These are phyloP conservation scores for Calidris pygmaea DNA, from an alignment of 2,113 vertebrate genomes.

Conservation along the genomic window DNA sequence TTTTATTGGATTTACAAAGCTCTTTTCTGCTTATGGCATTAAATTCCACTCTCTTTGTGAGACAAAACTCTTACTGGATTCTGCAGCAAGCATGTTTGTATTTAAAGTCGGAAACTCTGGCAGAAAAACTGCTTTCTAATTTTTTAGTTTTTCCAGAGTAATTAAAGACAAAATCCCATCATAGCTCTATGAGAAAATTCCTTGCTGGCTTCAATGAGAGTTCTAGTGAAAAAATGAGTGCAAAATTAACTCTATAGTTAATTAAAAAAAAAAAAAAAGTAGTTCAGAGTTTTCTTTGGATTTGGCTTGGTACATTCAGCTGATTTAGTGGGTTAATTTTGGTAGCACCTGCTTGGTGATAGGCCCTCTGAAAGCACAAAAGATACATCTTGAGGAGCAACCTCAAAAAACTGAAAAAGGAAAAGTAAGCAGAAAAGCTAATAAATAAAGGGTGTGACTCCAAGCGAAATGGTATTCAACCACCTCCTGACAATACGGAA, in stretches of 20 bases:
- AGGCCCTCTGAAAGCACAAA: neutral
- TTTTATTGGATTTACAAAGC: constrained; percentile 16
- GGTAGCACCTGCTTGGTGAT: neutral
- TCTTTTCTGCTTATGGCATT: neutral
- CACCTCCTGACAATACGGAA: neutral
- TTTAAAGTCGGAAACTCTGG: neutral
- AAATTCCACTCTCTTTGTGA: neutral
- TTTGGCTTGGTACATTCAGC: neutral
- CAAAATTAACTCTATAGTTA: neutral
- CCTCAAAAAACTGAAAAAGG: neutral
- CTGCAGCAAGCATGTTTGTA: neutral
- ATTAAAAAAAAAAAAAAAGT: neutral
- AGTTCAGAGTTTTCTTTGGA: neutral
- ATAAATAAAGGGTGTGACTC: neutral
- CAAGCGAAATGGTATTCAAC: neutral
- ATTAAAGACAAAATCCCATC: neutral
- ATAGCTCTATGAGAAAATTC: neutral
- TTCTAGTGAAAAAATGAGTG: neutral
- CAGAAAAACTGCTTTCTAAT: neutral
- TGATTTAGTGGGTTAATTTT: neutral
- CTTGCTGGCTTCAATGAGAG: neutral
- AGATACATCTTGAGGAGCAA: neutral
- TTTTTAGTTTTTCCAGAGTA: neutral
- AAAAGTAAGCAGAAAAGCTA: neutral
- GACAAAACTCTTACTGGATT: neutral